Conservation (phyloP, 2,797 vertebrate species). For the Falco rusticolus region DNA sequence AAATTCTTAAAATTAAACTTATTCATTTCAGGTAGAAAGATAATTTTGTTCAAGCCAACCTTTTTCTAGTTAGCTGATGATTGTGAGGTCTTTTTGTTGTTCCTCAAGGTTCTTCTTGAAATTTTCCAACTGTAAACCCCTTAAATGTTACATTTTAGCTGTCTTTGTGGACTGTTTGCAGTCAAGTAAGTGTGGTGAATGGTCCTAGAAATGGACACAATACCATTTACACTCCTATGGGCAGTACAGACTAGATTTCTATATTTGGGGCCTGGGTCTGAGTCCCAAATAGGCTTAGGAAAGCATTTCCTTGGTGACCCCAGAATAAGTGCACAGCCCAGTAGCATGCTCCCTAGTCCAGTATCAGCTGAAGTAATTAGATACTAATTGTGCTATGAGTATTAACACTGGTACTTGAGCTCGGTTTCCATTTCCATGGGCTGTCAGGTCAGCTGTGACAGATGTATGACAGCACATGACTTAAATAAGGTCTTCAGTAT, state of each 20-base stretch:
- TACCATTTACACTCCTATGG: background rate
- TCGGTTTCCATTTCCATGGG: background rate
- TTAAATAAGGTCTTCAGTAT: background rate
- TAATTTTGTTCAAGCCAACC: background rate
- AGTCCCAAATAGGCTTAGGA: background rate
- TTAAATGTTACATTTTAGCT: background rate
- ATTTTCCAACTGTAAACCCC: background rate
- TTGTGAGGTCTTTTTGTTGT: background rate
- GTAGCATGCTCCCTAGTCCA: background rate
- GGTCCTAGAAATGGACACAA: background rate
- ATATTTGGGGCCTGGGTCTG: background rate
- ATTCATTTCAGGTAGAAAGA: background rate
- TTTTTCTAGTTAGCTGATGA: background rate
- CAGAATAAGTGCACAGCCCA: background rate
- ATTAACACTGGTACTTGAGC: background rate
- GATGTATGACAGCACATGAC: fast-evolving
- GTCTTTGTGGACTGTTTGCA: background rate
- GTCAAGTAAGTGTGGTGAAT: background rate
- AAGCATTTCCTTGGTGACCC: background rate
- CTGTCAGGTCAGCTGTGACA: background rate
- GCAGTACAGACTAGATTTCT: background rate
- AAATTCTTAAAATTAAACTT: background rate
- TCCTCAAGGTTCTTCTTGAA: background rate
- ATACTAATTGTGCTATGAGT: too few relatives aligned
- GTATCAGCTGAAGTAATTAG: background rate